A percentile compares a stretch with the other conserved stretches of the same genome.
These are phyloP conservation scores for Phalacrocorax aristotelis DNA, from an alignment of 2,113 vertebrate species.

Conservation along the genomic window DNA sequence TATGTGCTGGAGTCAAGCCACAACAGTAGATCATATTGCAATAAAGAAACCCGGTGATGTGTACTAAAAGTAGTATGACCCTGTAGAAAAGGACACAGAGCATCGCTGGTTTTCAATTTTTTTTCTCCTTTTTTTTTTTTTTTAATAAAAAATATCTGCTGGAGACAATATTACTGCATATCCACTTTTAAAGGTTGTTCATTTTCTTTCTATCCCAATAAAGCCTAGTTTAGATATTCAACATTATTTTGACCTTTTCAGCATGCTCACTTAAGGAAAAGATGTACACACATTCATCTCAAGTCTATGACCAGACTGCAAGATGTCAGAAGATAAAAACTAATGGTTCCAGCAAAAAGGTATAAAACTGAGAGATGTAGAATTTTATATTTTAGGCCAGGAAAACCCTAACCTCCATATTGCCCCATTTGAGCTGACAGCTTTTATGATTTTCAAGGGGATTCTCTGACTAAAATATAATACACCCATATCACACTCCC, in stretches of 20 bases:
- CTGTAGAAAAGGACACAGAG: neutral
- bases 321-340: neutral
- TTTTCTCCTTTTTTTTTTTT: neutral
- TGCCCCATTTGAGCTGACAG: neutral
- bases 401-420: neutral
- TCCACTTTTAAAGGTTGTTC: neutral
- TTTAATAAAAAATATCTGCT: neutral
- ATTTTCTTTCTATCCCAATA: neutral
- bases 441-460: neutral
- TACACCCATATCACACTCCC: neutral
- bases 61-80: neutral
- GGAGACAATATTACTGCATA: neutral
- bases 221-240: neutral
- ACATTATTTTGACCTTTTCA: neutral
- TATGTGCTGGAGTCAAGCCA: neutral
- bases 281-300: neutral
- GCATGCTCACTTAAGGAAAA: neutral
- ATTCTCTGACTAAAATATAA: neutral
- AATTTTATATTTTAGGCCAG: neutral
- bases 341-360: neutral
- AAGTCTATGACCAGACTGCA: neutral
- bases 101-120: neutral
- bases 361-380: neutral
- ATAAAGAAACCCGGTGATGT: neutral
- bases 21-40: neutral